Base-by-base conservation (phyloP, 1,140 invertebrate species). In the Anastrepha obliqua region DNA sequence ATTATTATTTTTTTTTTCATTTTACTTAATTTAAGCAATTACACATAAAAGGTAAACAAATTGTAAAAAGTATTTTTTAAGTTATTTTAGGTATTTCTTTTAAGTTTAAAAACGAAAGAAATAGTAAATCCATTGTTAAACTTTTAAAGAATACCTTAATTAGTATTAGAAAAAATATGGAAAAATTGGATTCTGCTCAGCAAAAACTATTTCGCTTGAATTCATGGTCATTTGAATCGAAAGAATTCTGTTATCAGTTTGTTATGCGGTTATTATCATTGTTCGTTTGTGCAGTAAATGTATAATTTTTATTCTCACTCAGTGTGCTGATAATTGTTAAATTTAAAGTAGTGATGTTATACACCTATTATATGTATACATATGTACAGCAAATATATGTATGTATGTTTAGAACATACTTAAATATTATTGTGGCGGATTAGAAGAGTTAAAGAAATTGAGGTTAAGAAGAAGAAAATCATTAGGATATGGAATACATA, bases 31-130 rank as follows among this genome's bases (percentile, higher is more conserved):
- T 74, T 44, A 74, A 74, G 39, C 67, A 74, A n/a, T 7, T 1
- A 47, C 39, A n/a, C 17, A 74, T 47, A 44, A 11, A 47, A 29
- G 15, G 39, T 47, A 74, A 13, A 74, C 44, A 47, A 47, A 74
- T 74, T 74, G 42, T 74, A 74, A 42, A 74, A 47, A 74, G 67
- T 74, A 74, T 74, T 74, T 62, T 62, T 15, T 74, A 74, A 74
- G 67, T 74, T 11, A 74, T 13, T 42, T 44, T 74, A 74, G 13
- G 29, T 67, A 67, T 67, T 67, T 67, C 65, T 67, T 74, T 11
- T 74, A 74, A 67, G 64, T 9, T 67, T 67, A 55, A 55, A 55
- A 55, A 55, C 51, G 51, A 8, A 55, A 8, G 51, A 55, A 8
- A 55, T 55, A 55, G 51, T 11, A 55, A 55, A 55, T 29, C 29